phyloP scores from a whole-genome alignment of 2,888 invertebrate genomes.

The Drosophila falleni region DNA sequence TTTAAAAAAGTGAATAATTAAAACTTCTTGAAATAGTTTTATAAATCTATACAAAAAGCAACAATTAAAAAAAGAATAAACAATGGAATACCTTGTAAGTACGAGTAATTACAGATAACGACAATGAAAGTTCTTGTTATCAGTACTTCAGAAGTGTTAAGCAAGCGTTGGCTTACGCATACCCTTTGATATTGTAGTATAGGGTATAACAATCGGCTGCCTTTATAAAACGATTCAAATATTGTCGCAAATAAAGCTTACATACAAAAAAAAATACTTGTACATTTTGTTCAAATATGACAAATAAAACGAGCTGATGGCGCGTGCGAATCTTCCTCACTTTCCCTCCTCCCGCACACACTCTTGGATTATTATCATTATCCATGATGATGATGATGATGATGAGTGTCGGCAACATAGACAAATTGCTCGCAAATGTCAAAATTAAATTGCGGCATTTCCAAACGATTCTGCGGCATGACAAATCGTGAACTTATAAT shows the following conservation, averaged over 20 bases:
- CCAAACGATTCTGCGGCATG: slow-evolving; percentile 61
- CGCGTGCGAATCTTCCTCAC: slow-evolving; percentile 51
- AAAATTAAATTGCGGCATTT: slow-evolving; percentile 71
- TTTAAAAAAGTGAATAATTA: neutral
- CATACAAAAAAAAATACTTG: slow-evolving; percentile 27
- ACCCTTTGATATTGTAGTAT: neutral
- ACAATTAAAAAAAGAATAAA: neutral
- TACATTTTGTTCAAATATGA: slow-evolving; percentile 42
- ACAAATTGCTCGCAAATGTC: slow-evolving; percentile 67
- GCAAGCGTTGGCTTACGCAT: neutral
- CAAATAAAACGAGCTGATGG: slow-evolving; percentile 49
- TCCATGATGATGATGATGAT: slow-evolving; percentile 22
- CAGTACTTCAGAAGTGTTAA: too few species aligned
- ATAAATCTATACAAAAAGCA: neutral
- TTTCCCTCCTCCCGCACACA: slow-evolving; percentile 9
- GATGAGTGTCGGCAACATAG: slow-evolving; percentile 47
- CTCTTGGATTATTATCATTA: slow-evolving; percentile 21
- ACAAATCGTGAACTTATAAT: slow-evolving; percentile 75
- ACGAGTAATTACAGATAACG: too few species aligned
- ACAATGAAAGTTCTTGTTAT: too few species aligned
- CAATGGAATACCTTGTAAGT: neutral
- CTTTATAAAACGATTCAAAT: slow-evolving; percentile 32
- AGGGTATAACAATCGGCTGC: slow-evolving; percentile 19
- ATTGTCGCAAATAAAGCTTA: slow-evolving; percentile 25
- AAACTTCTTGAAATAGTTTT: neutral